Conservation (phyloP, 2,888 invertebrate species). For the Therioaphis trifolii region DNA sequence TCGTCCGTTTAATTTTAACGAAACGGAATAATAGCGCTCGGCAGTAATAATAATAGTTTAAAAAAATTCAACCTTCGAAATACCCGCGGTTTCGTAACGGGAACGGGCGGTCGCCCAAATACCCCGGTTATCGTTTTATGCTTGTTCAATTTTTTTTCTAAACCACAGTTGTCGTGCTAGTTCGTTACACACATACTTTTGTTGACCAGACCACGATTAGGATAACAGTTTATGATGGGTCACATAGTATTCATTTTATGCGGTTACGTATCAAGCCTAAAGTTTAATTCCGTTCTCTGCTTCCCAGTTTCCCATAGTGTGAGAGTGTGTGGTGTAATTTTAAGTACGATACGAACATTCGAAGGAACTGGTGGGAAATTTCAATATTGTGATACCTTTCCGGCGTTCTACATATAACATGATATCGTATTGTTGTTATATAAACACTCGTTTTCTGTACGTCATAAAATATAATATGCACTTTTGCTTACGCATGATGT, state of each 20-base stretch:
- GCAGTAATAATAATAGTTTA: neutral
- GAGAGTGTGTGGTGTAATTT: neutral
- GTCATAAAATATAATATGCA: too few species aligned
- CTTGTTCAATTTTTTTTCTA: neutral
- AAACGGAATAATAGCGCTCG: neutral
- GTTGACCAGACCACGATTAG: neutral
- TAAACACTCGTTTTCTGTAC: neutral
- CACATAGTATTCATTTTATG: neutral
- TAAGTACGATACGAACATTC: too few species aligned
- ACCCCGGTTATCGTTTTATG: neutral
- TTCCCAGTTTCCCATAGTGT: neutral
- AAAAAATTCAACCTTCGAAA: slow-evolving; percentile 16
- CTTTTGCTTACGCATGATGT: too few species aligned
- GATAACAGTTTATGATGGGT: neutral
- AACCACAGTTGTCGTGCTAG: neutral
- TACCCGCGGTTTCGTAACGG: slow-evolving; percentile 48
- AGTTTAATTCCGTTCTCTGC: neutral
- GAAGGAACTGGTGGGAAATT: neutral
- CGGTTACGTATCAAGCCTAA: neutral
- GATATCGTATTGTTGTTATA: neutral
- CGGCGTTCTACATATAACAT: neutral
- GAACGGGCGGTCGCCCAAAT: slow-evolving; percentile 24
- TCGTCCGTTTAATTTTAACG: slow-evolving; percentile 24
- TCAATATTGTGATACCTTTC: neutral
- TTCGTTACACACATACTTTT: neutral